Conservation (phyloP, 1,140 invertebrate species). For the Archivesica marissinica region DNA sequence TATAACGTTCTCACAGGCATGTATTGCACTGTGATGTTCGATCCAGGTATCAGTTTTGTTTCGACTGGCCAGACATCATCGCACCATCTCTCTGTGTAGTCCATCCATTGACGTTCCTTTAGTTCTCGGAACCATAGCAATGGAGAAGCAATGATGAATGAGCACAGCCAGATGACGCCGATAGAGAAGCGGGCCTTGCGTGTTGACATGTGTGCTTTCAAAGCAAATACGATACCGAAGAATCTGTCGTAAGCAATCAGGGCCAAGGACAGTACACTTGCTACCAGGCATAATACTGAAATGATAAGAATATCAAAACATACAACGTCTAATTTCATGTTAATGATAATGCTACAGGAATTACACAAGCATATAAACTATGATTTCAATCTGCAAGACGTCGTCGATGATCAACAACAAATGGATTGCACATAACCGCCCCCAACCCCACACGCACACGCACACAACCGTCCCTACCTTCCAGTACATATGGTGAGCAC, state of each 20-base stretch:
- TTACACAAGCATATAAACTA: no score
- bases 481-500: no score
- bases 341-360: no score
- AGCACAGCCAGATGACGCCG: conserved; percentile 83
- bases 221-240: conserved; percentile 81
- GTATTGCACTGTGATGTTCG: conserved; percentile 60
- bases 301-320: conserved; percentile 55
- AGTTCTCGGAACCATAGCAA: conserved; percentile 77
- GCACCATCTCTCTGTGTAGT: conserved; percentile 81
- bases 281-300: conserved; percentile 84
- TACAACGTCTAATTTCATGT: no score
- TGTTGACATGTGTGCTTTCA: conserved; percentile 79
- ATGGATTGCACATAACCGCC: no score
- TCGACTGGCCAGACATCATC: conserved; percentile 76
- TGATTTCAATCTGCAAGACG: no score
- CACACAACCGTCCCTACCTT: no score
- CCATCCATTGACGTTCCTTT: conserved; percentile 72
- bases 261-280: conserved; percentile 84
- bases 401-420: no score
- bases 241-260: conserved; percentile 85
- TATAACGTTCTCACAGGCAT: conserved; percentile 77
- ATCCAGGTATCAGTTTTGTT: conserved; percentile 26
- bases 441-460: no score
- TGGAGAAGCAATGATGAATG: conserved; percentile 81
- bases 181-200: conserved; percentile 80